Evolutionary conservation across 2,797 vertebrate genomes (phyloP), one percentile per base, ranked within the genome.

Genomic region (Sebastolobus alascanus): DNA sequence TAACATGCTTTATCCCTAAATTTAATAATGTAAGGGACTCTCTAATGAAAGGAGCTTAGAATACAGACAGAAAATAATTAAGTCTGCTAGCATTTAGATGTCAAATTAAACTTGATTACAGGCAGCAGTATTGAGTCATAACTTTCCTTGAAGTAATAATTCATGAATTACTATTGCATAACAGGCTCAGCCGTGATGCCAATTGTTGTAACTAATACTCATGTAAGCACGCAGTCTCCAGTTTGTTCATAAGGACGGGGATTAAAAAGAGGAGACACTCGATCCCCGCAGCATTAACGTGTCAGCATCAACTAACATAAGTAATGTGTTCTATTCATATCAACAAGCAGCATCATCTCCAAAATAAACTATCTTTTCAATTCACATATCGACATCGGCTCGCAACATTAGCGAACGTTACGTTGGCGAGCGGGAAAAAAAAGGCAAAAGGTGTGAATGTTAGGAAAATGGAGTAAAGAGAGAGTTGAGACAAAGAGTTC

Each of bases 221-320:
- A 37, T 68, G 55, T n/a, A 56, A 22, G 66, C 14, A 50, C 60
- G 43, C n/a, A n/a, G 20, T 55, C 4, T 52, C 33, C 27, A 14
- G 54, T 65, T 63, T 64, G 83, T 56, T 37, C 52, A 68, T 31
- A 58, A 70, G 68, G 66, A 80, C 14, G 6, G 1, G 33, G 59
- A 73, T 82, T 52, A 84, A 29, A 38, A 37, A 4, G 55, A 72
- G 70, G 75, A 78, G 76, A 84, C 82, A 84, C 65, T 14, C 88
- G 79, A 91, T 80, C 76, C 81, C 64, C 14, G 2, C 22, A 43
- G 70, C 60, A 80, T 90, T 82, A 83, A 77, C 54, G 74, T 79
- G 80, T 84, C 84, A 87, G 37, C 69, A 65, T 73, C 38, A 4
- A 67, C 50, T 64, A 72, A 70, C 59, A 50, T 67, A 78, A 86